These are phyloP conservation scores for Gadus chalcogrammus DNA, from an alignment of 2,113 vertebrate species.

Conservation along the genomic window DNA sequence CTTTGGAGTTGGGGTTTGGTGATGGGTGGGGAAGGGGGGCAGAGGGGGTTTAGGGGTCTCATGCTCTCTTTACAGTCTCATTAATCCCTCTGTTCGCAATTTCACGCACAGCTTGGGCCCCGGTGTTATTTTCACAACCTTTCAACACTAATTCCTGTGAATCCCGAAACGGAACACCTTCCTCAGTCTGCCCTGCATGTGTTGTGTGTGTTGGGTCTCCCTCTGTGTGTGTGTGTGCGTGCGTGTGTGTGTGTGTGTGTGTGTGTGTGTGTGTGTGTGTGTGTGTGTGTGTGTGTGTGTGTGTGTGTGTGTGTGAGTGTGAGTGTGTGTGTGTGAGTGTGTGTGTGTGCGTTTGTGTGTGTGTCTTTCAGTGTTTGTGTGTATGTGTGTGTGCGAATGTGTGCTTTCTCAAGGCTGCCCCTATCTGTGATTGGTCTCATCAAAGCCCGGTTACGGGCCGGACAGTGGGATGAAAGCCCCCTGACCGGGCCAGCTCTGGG, in stretches of 20 bases:
- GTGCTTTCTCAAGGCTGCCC: constrained; percentile 38
- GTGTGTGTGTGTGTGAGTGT: constrained; percentile 8
- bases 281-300: neutral
- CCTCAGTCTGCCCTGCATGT: constrained; percentile 12
- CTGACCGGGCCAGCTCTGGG: constrained; percentile 13
- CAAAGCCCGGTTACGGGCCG: constrained; percentile 26
- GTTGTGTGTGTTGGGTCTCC: neutral
- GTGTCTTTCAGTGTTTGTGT: no score
- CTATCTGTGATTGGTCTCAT: constrained; percentile 49
- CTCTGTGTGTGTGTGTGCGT: constrained; percentile 19
- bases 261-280: neutral
- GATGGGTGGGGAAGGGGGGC: constrained; percentile 34
- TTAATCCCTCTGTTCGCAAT: constrained; percentile 76
- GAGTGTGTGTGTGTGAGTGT: constrained; percentile 6
- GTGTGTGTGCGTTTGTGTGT: constrained; percentile 15
- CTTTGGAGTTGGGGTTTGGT: constrained; percentile 29
- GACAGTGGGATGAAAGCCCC: constrained; percentile 28
- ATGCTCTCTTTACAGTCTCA: constrained; percentile 69
- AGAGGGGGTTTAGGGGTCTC: constrained; percentile 26
- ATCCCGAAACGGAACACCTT: constrained; percentile 70
- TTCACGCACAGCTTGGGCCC: constrained; percentile 69
- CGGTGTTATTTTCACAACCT: constrained; percentile 75
- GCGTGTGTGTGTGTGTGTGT: neutral
- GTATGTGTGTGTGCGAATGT: neutral
- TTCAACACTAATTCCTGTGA: constrained; percentile 63